Evolutionary conservation across 2,113 vertebrate species (phyloP).

Genomic region (Tor tambroides): DNA sequence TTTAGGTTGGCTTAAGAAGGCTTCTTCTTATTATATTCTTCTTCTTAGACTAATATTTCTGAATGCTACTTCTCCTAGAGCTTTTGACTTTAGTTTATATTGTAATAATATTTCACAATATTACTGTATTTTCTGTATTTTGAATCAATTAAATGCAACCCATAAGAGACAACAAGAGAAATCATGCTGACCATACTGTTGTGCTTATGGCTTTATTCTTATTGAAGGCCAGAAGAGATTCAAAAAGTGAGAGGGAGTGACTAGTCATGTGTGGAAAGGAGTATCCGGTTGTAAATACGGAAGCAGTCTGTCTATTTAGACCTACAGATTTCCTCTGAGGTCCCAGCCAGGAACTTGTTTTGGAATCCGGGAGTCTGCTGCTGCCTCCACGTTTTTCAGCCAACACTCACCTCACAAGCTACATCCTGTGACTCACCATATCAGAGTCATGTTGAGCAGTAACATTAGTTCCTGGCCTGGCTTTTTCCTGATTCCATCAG

Average conservation of each 20-base stretch:
- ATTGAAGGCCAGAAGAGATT: slow-evolving; percentile 21
- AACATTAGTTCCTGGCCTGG: slow-evolving; percentile 45
- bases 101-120: too few relatives aligned
- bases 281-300: slow-evolving; percentile 41
- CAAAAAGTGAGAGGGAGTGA: slow-evolving; percentile 26
- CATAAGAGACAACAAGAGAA: background rate
- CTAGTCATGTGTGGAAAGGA: slow-evolving; percentile 36
- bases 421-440: slow-evolving; percentile 74
- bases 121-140: too few relatives aligned
- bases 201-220: background rate
- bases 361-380: slow-evolving; percentile 59
- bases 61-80: too few relatives aligned
- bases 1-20: background rate
- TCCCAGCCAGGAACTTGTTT: slow-evolving; percentile 58
- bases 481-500: slow-evolving; percentile 63
- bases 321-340: slow-evolving; percentile 61
- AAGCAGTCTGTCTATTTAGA: slow-evolving; percentile 52
- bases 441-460: slow-evolving; percentile 63
- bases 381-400: slow-evolving; percentile 55
- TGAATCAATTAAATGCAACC: too few relatives aligned
- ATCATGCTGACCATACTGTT: background rate
- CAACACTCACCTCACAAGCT: slow-evolving; percentile 60
- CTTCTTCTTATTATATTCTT: too few relatives aligned
- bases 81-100: too few relatives aligned
- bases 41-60: too few relatives aligned